Evolutionary conservation across 2,113 vertebrate genomes (phyloP), one percentile per base, ranked within the genome.

Genomic region (Corvus moneduloides): DNA sequence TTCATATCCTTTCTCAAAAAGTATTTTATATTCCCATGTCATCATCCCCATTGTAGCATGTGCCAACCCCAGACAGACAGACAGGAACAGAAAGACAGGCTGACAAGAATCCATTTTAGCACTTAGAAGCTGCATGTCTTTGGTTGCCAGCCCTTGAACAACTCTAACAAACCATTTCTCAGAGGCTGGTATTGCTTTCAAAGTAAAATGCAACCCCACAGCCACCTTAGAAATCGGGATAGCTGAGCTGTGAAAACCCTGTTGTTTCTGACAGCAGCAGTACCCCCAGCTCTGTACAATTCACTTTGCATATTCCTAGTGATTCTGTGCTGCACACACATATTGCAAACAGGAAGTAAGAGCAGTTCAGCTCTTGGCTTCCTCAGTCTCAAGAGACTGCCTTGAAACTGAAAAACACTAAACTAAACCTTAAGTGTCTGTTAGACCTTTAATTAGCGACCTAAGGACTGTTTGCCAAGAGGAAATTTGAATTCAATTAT

Each of bases 371-470:
- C 76, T 92, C 75, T 94, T 96, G 82, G 78, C 91, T 94, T 84
- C 73, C 44, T 54, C 9, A 1, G 44, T 87, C 95, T 92, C 87
- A 89, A 59, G 96, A 79, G 89, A 90, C 37, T 90, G 76, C 87
- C 79, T 49, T 77, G 72, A 79, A 95, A 59, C 86, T 93, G 69
- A 82, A 94, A 90, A 96, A 94, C 92, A 89, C 91, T 91, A 61
- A 95, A 88, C 82, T 95, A 64, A 93, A 94, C 84, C 83, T 52
- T 78, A 88, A 89, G 88, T 93, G 81, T 95, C 90, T 93, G 72
- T 94, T 79, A 95, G 90, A 95, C 94, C 91, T 96, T 97, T 97
- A 96, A 97, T 97, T 97, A 95, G 91, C 43, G 3, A 95, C 91
- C 86, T 90, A 54, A 96, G 73, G 89, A 96, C 81, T 92, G 85